Evolutionary conservation across 2,113 vertebrate species (phyloP).

Genomic region (Actenoides hombroni): DNA sequence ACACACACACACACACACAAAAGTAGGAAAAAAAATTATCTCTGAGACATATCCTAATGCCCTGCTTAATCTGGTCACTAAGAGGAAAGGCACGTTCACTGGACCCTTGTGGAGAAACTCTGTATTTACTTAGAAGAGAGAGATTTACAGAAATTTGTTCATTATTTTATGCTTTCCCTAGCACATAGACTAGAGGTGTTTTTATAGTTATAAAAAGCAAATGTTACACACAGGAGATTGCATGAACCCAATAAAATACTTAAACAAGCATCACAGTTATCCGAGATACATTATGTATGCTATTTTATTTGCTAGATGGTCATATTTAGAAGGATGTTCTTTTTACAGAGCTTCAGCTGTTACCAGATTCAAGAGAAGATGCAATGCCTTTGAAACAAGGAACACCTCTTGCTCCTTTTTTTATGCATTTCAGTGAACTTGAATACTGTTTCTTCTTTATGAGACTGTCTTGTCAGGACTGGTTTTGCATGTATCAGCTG

Average conservation of each 20-base stretch:
- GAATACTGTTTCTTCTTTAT: not conserved
- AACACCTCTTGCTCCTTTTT: constrained; percentile 15
- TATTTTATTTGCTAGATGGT: not conserved
- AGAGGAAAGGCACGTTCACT: not conserved
- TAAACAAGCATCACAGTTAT: not conserved
- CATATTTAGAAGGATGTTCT: not conserved
- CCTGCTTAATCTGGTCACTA: not conserved
- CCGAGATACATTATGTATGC: not conserved
- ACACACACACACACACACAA: not conserved
- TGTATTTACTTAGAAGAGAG: not conserved
- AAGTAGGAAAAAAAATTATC: not conserved
- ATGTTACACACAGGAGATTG: not conserved
- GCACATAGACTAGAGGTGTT: not conserved
- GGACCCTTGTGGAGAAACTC: not conserved
- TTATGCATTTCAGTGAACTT: not conserved
- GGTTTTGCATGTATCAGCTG: constrained; percentile 41
- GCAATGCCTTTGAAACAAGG: constrained; percentile 38
- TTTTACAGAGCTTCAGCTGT: not conserved
- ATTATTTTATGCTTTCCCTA: not conserved
- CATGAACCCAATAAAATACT: not conserved
- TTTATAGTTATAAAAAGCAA: not conserved
- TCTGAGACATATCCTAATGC: not conserved
- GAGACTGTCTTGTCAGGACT: constrained; percentile 24
- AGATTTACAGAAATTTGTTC: not conserved
- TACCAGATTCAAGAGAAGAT: not conserved